Percentiles rank a stretch among this genome's conserved stretches.
Conservation (phyloP, 2,888 invertebrate genomes). For the Liposcelis brunnea region DNA sequence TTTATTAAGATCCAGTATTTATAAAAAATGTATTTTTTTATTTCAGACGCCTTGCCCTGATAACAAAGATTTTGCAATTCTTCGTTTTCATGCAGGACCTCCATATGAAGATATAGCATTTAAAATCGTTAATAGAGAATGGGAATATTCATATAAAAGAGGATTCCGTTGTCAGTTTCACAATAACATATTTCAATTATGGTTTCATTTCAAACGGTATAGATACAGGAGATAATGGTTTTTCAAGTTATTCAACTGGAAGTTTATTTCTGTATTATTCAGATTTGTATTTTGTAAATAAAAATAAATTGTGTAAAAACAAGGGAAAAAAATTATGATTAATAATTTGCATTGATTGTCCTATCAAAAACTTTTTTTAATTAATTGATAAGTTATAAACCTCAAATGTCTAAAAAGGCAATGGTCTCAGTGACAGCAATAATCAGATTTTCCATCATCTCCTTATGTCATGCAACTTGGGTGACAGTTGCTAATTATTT, state of each 20-base stretch:
- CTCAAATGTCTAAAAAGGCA: too few relatives aligned
- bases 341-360: too few relatives aligned
- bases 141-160: slow-evolving; percentile 97
- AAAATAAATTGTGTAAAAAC: too few relatives aligned
- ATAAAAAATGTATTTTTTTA: slow-evolving; percentile 16
- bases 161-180: slow-evolving; percentile 99
- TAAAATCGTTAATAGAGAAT: slow-evolving; percentile 96
- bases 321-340: too few relatives aligned
- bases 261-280: too few relatives aligned
- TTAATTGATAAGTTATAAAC: too few relatives aligned
- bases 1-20: not conserved
- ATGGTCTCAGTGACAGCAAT: too few relatives aligned
- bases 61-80: slow-evolving; percentile 85
- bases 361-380: too few relatives aligned
- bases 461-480: too few relatives aligned
- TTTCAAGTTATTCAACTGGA: not conserved
- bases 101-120: slow-evolving; percentile 99
- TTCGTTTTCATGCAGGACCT: slow-evolving; percentile 94
- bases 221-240: slow-evolving; percentile 61
- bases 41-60: slow-evolving; percentile 74
- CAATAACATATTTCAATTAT: slow-evolving; percentile 97
- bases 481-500: too few relatives aligned
- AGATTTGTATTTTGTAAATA: too few relatives aligned
- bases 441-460: too few relatives aligned
- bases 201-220: slow-evolving; percentile 99